Percentiles rank a stretch among this genome's conserved stretches.
Conservation (phyloP, 2,797 vertebrate species). For the Apogon hyalosoma region DNA sequence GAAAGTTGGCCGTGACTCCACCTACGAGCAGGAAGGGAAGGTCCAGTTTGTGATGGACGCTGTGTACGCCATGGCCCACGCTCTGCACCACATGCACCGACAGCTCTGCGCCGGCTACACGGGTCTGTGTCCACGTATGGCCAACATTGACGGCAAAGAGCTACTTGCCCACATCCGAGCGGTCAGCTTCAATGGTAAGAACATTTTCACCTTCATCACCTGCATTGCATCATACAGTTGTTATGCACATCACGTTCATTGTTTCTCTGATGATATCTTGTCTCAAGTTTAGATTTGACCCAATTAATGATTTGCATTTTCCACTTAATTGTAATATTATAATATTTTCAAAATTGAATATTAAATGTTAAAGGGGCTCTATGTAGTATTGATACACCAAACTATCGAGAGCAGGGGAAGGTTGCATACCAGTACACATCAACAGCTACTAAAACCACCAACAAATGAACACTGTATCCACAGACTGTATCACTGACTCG, state of each 20-base stretch:
- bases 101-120: constrained; percentile 91
- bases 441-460: too few species aligned
- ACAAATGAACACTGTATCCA: too few species aligned
- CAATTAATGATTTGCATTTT: not conserved
- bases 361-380: too few species aligned
- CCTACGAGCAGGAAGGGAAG: constrained; percentile 96
- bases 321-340: not conserved
- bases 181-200: constrained; percentile 93
- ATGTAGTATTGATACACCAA: too few species aligned
- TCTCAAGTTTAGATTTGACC: too few species aligned
- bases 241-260: too few species aligned
- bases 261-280: too few species aligned
- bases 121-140: constrained; percentile 93
- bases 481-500: too few species aligned
- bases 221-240: not conserved
- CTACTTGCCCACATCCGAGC: constrained; percentile 90
- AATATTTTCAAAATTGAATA: too few species aligned
- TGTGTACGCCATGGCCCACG: constrained; percentile 95
- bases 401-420: too few species aligned
- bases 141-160: constrained; percentile 92
- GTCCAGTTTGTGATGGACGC: constrained; percentile 98
- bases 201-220: not conserved
- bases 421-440: too few species aligned
- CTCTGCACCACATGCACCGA: constrained; percentile 93
- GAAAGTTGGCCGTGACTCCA: constrained; percentile 93